Base-by-base conservation (phyloP, 2,888 invertebrate species). In the Cacoxenus indagator region DNA sequence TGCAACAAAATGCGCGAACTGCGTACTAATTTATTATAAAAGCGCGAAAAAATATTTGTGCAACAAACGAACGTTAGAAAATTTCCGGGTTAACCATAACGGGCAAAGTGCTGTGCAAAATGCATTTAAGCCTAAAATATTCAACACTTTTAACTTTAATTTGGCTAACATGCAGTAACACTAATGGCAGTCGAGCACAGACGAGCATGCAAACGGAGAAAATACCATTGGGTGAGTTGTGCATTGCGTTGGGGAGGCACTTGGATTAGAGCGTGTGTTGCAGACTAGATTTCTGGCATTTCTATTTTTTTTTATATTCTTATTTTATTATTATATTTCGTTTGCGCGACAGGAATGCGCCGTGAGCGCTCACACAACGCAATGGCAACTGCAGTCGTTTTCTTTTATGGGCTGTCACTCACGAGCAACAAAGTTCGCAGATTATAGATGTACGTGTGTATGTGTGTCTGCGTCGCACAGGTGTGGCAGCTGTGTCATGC, bases 211-310 rank as follows among this genome's bases (percentile, higher is more conserved):
- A 87, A 81, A 87, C 88, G 79, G 88, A 88, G 83, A 88, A 88
- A 85, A 88, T 88, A 78, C 88, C 88, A 75, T 86, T 88, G 78
- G 88, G 88, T 88, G 83, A 87, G 87, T 79, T 81, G 81, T 74
- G n/a, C n/a, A n/a, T n/a, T n/a, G n/a, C n/a, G n/a, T n/a, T n/a
- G n/a, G n/a, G n/a, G n/a, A n/a, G n/a, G n/a, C n/a, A n/a, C n/a
- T n/a, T n/a, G n/a, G 72, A 76, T 71, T 70, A 67, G 71, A 68
- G 76, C 72, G 77, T 51, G 51, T 9, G 11, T 51, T 22, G 22
- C 51, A 70, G 75, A 70, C 72, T 69, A 74, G 70, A 70, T 70
- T 70, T 72, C 70, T 75, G 68, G 64, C 67, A 62, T 69, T 66
- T 73, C 61, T 64, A 62, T 72, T 22, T 17, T 43, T 61, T 37